A percentile compares a stretch with the other conserved stretches of the same genome.
These are phyloP conservation scores for Oncorhynchus tshawytscha DNA, from an alignment of 2,113 vertebrate genomes.

Conservation along the genomic window DNA sequence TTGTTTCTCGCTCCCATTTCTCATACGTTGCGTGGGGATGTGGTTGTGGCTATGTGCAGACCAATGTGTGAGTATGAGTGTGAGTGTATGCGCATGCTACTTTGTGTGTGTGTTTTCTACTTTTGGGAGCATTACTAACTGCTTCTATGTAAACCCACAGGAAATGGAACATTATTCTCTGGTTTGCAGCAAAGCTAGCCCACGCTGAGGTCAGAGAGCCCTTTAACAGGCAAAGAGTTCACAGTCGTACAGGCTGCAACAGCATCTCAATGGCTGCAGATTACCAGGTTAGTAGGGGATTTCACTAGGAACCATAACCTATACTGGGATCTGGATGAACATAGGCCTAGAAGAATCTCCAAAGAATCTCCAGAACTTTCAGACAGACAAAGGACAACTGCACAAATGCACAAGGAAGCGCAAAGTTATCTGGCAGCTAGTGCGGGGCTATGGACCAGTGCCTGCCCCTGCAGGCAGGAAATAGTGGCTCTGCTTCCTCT, in stretches of 20 bases:
- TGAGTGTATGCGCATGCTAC: not conserved
- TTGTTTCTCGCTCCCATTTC: constrained; percentile 34
- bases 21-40: constrained; percentile 64
- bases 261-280: not conserved
- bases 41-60: constrained; percentile 57
- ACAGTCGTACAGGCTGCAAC: constrained; percentile 5
- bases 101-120: constrained; percentile 35
- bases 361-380: too few relatives aligned
- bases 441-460: constrained; percentile 22
- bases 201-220: constrained; percentile 43
- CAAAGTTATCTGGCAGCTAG: constrained; percentile 25
- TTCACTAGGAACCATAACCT: constrained; percentile 37
- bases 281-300: not conserved
- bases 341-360: too few relatives aligned
- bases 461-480: constrained; percentile 46
- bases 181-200: constrained; percentile 47
- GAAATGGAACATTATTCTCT: constrained; percentile 70
- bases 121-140: constrained; percentile 47
- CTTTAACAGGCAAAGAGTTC: not conserved
- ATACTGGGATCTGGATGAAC: too few relatives aligned
- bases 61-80: not conserved
- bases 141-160: constrained; percentile 65
- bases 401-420: not conserved
- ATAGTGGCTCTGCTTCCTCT: constrained; percentile 49
- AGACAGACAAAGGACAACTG: too few relatives aligned